Conservation (phyloP, 2,888 invertebrate genomes). For the Beris chalybata region DNA sequence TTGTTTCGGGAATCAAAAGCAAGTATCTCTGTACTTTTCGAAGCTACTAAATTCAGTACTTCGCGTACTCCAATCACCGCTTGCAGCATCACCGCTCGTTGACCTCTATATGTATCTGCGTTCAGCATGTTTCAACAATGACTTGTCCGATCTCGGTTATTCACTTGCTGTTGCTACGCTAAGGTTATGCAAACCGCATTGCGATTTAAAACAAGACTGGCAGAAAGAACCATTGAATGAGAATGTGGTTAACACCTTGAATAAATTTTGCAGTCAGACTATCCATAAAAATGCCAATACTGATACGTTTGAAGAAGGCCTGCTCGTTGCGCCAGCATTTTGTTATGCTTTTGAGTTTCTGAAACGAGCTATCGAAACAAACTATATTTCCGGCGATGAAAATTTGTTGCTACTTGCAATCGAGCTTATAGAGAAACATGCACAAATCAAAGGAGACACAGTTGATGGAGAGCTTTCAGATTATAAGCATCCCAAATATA, state of each 20-base stretch:
- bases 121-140: constrained; percentile 59
- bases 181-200: constrained; percentile 75
- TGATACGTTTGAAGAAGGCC: constrained; percentile 42
- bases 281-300: constrained; percentile 52
- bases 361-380: constrained; percentile 61
- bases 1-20: constrained; percentile 49
- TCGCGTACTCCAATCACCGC: constrained; percentile 68
- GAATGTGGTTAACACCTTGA: constrained; percentile 68
- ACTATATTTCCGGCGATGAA: constrained; percentile 58
- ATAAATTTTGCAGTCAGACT: constrained; percentile 58
- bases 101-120: constrained; percentile 66
- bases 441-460: constrained; percentile 62
- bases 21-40: constrained; percentile 50
- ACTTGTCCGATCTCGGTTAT: constrained; percentile 59
- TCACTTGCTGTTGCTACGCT: constrained; percentile 73
- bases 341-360: constrained; percentile 82
- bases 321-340: constrained; percentile 69
- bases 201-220: constrained; percentile 78
- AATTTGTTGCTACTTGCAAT: constrained; percentile 64
- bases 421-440: constrained; percentile 73
- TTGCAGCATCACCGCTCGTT: constrained; percentile 72
- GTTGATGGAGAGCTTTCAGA: constrained; percentile 56
- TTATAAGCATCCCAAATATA: constrained; percentile 71
- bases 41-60: constrained; percentile 49
- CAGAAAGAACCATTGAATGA: constrained; percentile 67